Base-by-base conservation (phyloP, 2,113 vertebrate genomes). In the Eidolon helvum region DNA sequence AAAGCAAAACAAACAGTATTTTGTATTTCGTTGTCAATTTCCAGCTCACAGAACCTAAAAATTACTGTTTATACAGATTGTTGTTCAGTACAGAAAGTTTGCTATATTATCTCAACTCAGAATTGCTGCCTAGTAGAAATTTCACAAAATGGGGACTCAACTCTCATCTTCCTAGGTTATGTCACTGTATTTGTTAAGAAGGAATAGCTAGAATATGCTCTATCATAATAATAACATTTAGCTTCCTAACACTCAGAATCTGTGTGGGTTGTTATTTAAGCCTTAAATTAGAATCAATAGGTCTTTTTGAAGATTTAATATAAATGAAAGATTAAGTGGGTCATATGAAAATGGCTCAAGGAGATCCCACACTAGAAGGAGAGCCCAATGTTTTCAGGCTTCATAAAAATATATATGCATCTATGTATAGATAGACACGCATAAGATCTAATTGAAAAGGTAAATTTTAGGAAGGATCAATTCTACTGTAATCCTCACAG, bases 1-100 rank as follows among this genome's bases (percentile, higher is more conserved):
- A 75, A 75, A 95, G 68, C 24, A 88, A 92, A 79, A 53, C 61
- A 93, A 26, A 65, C 30, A 68, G 7, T 79, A 57, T 84, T 90
- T 85, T 43, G 0, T 53, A 87, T 74, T 97, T 96, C 93, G 45
- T 71, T 97, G 94, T 91, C 45, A 72, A 78, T 87, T 91, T 80
- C 38, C 48, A 79, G 28, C 79, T 94, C 35, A 82, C 84, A 75
- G 35, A 96, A n/a, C 0, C 35, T 79, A 84, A 85, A 94, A 89
- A 79, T 33, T 65, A 57, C 19, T 91, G 55, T 80, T 90, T 94
- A 53, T 57, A 79, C 89, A 92, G 40, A 94, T n/a, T 65, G 33
- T 4, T 55, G 28, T 40, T 55, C 18, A 71, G 33, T n/a, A 24
- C 24, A 94, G n/a, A 92, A 63, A 88, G 66, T 61, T 88, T 82